phyloP scores from a whole-genome alignment of 2,888 invertebrate species.

The Tribolium freemani region DNA sequence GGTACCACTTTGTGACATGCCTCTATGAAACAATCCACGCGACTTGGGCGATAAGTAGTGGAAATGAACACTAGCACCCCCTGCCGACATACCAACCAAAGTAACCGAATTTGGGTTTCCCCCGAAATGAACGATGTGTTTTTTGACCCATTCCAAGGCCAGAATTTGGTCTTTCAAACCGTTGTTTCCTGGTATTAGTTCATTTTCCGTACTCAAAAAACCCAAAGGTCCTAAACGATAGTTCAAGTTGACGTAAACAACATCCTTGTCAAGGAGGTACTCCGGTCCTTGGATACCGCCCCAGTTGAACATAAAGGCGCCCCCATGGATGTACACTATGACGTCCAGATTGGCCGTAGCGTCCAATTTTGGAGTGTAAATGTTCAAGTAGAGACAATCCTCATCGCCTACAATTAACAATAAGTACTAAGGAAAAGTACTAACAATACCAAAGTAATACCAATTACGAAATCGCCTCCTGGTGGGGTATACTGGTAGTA shows the following conservation, averaged over 20 bases:
- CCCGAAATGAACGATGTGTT: slow-evolving; percentile 79
- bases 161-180: slow-evolving; percentile 82
- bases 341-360: slow-evolving; percentile 72
- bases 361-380: slow-evolving; percentile 72
- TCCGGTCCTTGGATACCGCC: slow-evolving; percentile 71
- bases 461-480: slow-evolving; percentile 5
- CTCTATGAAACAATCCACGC: slow-evolving; percentile 70
- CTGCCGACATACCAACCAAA: slow-evolving; percentile 79
- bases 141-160: slow-evolving; percentile 78
- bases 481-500: slow-evolving; percentile 17
- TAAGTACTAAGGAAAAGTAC: background rate
- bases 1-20: slow-evolving; percentile 80
- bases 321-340: slow-evolving; percentile 77
- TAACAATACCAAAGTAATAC: background rate
- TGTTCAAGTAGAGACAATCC: slow-evolving; percentile 78
- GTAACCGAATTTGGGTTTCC: slow-evolving; percentile 80
- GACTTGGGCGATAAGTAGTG: slow-evolving; percentile 76
- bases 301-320: slow-evolving; percentile 79
- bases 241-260: slow-evolving; percentile 78
- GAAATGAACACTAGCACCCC: slow-evolving; percentile 82
- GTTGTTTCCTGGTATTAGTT: slow-evolving; percentile 77
- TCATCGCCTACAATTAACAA: slow-evolving; percentile 72
- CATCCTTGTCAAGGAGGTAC: slow-evolving; percentile 75
- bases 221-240: slow-evolving; percentile 81
- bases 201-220: slow-evolving; percentile 82